Base-by-base conservation (phyloP, 1,140 invertebrate species). In the Conus betulinus region DNA sequence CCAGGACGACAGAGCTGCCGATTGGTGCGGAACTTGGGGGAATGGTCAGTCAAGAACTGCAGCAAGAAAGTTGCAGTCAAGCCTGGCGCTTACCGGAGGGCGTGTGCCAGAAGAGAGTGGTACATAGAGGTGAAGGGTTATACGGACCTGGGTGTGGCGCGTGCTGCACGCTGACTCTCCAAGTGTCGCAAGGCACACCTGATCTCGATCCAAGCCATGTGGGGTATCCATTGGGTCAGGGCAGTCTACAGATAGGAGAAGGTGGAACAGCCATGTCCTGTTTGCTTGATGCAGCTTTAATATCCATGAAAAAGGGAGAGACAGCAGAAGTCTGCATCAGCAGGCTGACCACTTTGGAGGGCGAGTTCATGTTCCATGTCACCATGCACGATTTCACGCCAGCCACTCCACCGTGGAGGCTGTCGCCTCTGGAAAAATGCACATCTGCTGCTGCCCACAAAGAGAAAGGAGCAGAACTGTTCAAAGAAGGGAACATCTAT, bases 401-500 rank as follows among this genome's bases (percentile, higher is more conserved):
- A 53, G 86, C 87, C 25, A 89, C 82, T 51, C 89, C 88, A 5
- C 79, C 78, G 74, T 92, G 90, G 90, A 60, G 91, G 27, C 60
- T 93, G 25, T 71, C 84, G 17, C 60, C 83, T 15, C 87, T 91
- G 53, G 91, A 94, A 60, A 92, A 93, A 82, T 89, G 92, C 27
- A 85, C 89, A 27, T 85, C 88, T 63, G 93, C 93, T 11, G 53
- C 86, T 51, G 57, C 87, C n/a, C 89, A 92, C 88, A 94, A 94
- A 81, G 90, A 90, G 23, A 90, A 89, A 89, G 93, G 93, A 23
- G 91, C 92, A 5, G 87, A 90, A 11, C 87, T 92, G 20, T 94
- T 93, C 71, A 90, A 91, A 76, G 25, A 60, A 6, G 91, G 88
- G 15, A 89, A 91, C 57, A 87, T 92, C 51, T 89, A 92, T 27